phyloP scores from a whole-genome alignment of 2,888 invertebrate genomes.

The Ochropleura plecta region DNA sequence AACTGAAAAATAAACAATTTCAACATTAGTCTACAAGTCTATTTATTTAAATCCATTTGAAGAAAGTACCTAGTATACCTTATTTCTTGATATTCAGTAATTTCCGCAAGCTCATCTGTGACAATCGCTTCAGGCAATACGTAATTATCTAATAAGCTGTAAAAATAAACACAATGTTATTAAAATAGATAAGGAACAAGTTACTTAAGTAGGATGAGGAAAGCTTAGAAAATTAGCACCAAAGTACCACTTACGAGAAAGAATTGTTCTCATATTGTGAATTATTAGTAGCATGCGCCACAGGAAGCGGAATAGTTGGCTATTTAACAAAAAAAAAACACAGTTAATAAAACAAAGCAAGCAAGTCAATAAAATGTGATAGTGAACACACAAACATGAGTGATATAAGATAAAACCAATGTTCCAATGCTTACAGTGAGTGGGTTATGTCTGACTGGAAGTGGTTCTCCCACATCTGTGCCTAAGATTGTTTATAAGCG shows the following conservation, averaged over 20 bases:
- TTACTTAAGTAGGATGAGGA: background rate
- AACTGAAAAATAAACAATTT: constrained; percentile 9
- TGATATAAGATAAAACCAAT: constrained; percentile 4
- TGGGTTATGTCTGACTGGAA: constrained; percentile 11
- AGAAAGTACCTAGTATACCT: constrained; percentile 16
- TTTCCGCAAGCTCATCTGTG: background rate
- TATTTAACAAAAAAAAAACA: background rate
- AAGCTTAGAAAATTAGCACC: constrained; percentile 6
- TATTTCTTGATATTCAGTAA: background rate
- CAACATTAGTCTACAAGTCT: background rate
- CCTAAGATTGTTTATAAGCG: background rate
- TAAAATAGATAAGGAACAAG: constrained; percentile 3
- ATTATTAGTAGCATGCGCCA: background rate
- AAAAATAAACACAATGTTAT: constrained; percentile 9
- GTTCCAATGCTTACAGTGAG: constrained; percentile 7
- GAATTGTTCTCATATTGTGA: constrained; percentile 1
- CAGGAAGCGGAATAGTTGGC: background rate
- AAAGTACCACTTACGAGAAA: constrained; percentile 13
- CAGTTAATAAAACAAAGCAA: background rate
- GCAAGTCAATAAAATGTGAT: constrained; percentile 2
- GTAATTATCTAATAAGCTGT: constrained; percentile 2
- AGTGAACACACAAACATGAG: background rate
- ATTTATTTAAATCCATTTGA: constrained; percentile 2
- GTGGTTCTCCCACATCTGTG: constrained; percentile 3
- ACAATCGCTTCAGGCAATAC: background rate